Conservation (phyloP, 2,113 vertebrate genomes). For the Hippocampus mohnikei region DNA sequence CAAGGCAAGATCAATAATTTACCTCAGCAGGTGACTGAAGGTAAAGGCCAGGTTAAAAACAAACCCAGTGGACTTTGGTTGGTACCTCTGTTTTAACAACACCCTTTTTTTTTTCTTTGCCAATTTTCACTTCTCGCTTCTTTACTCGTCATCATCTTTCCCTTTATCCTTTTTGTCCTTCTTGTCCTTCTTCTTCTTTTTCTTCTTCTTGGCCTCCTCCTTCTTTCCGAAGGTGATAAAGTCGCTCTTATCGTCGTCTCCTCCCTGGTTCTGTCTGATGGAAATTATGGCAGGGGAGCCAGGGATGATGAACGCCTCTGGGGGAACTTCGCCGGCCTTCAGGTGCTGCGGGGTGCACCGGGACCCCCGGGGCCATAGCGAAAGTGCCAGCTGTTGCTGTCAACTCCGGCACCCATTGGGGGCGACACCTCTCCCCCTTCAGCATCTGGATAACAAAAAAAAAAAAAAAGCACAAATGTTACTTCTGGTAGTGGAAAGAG, state of each 20-base stretch:
- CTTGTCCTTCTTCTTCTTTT: constrained; percentile 98
- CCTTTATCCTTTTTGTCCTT: constrained; percentile 96
- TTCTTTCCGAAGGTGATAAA: constrained; percentile 99
- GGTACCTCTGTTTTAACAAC: constrained; percentile 74
- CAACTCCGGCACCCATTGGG: constrained; percentile 92
- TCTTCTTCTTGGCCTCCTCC: constrained; percentile 97
- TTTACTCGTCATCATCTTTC: constrained; percentile 93
- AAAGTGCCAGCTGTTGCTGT: constrained; percentile 99
- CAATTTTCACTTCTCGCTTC: constrained; percentile 71
- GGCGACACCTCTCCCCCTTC: constrained; percentile 95
- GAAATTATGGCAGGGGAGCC: constrained; percentile 98
- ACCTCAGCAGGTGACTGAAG: constrained; percentile 38
- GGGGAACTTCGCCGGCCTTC: constrained; percentile 94
- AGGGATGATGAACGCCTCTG: constrained; percentile 98
- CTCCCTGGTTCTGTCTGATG: constrained; percentile 92
- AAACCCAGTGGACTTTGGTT: constrained; percentile 62
- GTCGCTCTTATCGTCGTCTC: constrained; percentile 93
- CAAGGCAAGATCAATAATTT: constrained; percentile 53
- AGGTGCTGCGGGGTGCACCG: constrained; percentile 83
- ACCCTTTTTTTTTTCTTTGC: constrained; percentile 63
- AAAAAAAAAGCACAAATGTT: constrained; percentile 8
- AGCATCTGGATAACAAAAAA: constrained; percentile 78
- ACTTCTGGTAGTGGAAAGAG: too few relatives aligned
- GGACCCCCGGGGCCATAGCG: constrained; percentile 88
- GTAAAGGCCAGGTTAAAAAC: constrained; percentile 49